These are phyloP conservation scores for Corythaixoides concolor DNA, from an alignment of 2,113 vertebrate species.

Conservation along the genomic window DNA sequence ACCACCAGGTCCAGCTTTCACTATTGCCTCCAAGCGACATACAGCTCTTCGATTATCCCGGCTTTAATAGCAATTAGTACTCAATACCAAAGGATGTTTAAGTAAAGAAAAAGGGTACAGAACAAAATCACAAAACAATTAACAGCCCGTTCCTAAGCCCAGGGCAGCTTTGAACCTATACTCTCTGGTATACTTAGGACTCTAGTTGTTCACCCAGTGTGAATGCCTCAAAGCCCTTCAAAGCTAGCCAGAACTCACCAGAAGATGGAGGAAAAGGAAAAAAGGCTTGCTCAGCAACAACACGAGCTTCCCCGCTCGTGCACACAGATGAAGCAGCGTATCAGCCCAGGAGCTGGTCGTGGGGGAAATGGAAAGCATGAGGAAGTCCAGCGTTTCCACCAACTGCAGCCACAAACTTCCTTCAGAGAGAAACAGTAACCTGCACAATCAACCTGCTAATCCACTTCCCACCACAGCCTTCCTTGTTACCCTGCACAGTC, in stretches of 20 bases:
- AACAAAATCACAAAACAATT: not conserved
- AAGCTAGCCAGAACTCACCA: not conserved
- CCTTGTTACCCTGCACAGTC: not conserved
- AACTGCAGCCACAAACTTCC: not conserved
- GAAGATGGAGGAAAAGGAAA: not conserved
- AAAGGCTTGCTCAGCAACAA: not conserved
- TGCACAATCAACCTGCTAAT: not conserved
- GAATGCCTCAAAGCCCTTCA: not conserved
- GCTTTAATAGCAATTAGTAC: not conserved
- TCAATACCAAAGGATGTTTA: not conserved
- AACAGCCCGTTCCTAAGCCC: not conserved
- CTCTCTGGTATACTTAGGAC: not conserved
- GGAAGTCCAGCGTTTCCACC: not conserved
- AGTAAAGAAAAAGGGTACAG: not conserved
- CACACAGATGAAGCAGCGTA: not conserved
- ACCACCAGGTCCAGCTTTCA: not conserved
- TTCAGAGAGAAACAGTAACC: not conserved
- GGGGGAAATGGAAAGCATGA: not conserved
- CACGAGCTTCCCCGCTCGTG: not conserved
- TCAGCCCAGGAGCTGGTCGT: not conserved
- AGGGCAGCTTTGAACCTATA: not conserved
- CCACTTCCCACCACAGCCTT: not conserved
- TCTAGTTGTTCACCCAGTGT: not conserved
- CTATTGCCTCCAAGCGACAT: not conserved
- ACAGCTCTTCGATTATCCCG: not conserved